Evolutionary conservation across 2,888 invertebrate genomes (phyloP), one percentile per base, ranked within the genome.

Genomic region (Drosophila nr. perissopoda): DNA sequence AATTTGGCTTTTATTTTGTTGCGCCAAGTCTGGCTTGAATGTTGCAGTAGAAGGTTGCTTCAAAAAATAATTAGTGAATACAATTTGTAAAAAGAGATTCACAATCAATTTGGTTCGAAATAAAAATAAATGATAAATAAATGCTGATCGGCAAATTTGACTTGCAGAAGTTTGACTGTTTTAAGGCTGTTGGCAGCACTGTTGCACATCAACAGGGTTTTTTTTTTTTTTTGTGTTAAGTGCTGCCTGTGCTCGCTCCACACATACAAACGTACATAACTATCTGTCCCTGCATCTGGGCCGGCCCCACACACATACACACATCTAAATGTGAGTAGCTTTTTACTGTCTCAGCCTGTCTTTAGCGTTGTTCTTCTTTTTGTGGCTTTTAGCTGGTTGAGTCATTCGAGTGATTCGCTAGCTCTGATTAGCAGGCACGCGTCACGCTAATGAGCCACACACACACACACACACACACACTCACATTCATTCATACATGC

Each of bases 391-490:
- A 65, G 66, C 31, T 42, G 52, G 84, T 70, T 87, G 84, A 84
- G 76, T 82, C 87, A 84, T 76, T 53, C 64, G 74, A 46, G 46
- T 42, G 87, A 84, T 84, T 84, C 65, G 74, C 69, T 74, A 74
- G 57, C 65, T 87, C 78, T 84, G 88, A 84, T 84, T 84, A 82
- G 74, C 76, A 71, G 74, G 81, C 86, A 76, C 83, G 82, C 87
- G 87, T 87, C 87, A 84, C 85, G 87, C 85, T 84, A 84, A 84
- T 84, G 84, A 82, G 76, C 68, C 74, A 66, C 52, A 61, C 56
- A 72, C 51, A 66, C 27, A n/a, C 56, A 72, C 54, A 65, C 27
- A 56, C 57, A 56, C 46, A 61, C 33, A 34, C 38, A 59, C 27
- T 34, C 13, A 33, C 38, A 33, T 33, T 0, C 25, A 54, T 29